These are phyloP conservation scores for Mesitornis unicolor DNA, from an alignment of 2,113 vertebrate genomes.

Conservation along the genomic window DNA sequence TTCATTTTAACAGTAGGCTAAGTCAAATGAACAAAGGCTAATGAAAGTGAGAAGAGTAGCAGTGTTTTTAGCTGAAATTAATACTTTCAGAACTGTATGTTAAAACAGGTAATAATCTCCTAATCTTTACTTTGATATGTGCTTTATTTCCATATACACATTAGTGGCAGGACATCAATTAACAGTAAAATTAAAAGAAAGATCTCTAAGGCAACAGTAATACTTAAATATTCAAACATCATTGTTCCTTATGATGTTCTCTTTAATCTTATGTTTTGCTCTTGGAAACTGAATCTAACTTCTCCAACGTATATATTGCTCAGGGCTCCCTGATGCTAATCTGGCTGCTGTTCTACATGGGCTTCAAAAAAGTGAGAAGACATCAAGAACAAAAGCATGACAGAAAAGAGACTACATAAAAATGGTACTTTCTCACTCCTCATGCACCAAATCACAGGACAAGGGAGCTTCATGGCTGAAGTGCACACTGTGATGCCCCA, in stretches of 20 bases:
- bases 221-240: slow-evolving; percentile 23
- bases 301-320: not conserved
- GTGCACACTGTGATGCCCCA: not conserved
- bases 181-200: slow-evolving; percentile 2
- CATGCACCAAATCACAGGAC: not conserved
- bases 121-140: not conserved
- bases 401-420: not conserved
- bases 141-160: not conserved
- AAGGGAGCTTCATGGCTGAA: not conserved
- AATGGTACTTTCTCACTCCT: not conserved
- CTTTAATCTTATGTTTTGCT: not conserved
- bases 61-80: slow-evolving; percentile 9
- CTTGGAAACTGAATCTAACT: not conserved
- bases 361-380: not conserved
- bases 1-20: not conserved
- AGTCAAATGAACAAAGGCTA: not conserved
- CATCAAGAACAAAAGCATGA: not conserved
- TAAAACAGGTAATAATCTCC: not conserved
- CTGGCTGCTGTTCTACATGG: not conserved
- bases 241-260: not conserved
- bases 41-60: not conserved
- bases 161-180: not conserved
- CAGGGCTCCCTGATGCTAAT: not conserved
- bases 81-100: not conserved
- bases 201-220: not conserved